These are phyloP conservation scores for Heteromyza rotundicornis DNA, from an alignment of 2,888 invertebrate genomes.

Conservation along the genomic window DNA sequence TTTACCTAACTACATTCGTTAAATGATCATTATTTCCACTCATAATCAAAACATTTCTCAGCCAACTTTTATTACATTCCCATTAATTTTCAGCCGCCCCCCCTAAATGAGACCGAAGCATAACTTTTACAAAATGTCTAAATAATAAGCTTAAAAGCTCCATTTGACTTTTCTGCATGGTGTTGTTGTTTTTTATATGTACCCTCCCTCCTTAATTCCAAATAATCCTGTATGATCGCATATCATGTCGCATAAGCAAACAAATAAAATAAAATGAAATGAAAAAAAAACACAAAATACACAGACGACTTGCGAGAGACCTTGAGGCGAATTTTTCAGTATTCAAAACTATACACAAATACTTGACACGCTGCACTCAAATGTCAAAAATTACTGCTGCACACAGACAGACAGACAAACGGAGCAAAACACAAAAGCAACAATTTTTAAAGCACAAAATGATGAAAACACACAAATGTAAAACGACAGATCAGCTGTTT, in stretches of 20 bases:
- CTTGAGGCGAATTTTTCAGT: neutral
- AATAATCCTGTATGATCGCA: conserved; percentile 1
- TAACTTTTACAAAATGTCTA: no score
- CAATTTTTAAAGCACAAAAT: neutral
- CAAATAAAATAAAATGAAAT: no score
- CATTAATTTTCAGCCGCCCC: no score
- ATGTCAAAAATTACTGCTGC: conserved; percentile 2
- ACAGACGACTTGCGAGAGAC: neutral
- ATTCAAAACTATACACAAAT: conserved; percentile 6
- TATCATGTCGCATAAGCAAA: neutral
- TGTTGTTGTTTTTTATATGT: no score
- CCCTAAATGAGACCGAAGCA: no score
- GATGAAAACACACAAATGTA: conserved; percentile 25
- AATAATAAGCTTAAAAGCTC: no score
- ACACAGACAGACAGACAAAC: neutral
- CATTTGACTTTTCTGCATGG: no score
- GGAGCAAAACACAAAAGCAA: neutral
- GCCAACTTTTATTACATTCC: no score
- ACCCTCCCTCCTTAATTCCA: neutral
- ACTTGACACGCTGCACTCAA: conserved; percentile 13
- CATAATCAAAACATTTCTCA: no score
- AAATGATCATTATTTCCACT: no score
- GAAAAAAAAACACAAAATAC: neutral
- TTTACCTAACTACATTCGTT: no score
- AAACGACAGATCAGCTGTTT: conserved; percentile 43